Conservation (phyloP, 1,140 invertebrate genomes). For the Macrocentrus cingulum region DNA sequence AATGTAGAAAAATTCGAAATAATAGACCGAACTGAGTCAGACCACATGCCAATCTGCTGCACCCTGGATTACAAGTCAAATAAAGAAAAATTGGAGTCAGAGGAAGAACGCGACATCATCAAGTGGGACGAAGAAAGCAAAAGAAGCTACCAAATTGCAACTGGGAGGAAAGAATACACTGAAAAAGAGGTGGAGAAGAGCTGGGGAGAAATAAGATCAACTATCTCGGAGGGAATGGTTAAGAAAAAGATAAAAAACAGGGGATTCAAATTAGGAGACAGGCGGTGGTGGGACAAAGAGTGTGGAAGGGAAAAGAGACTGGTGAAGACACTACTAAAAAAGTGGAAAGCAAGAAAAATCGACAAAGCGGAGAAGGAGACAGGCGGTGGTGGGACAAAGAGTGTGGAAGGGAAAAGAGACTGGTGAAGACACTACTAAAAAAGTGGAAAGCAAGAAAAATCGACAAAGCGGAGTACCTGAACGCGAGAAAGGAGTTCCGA, state of each 20-base stretch:
- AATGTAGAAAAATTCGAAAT: conserved; percentile 8
- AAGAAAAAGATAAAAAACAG: background rate
- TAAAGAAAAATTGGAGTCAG: background rate
- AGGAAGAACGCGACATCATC: background rate
- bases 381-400: no score
- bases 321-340: no score
- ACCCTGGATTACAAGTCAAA: background rate
- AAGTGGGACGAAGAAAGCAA: conserved; percentile 14
- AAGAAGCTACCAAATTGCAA: background rate
- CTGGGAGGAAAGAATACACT: background rate
- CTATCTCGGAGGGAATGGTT: background rate
- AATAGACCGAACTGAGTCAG: background rate
- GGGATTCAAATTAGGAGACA: background rate
- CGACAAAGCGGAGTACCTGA: background rate
- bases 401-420: no score
- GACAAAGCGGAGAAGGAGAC: no score
- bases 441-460: no score
- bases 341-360: no score
- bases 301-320: no score
- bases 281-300: no score
- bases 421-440: no score
- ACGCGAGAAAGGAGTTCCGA: conserved; percentile 10
- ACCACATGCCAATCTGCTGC: conserved; percentile 8
- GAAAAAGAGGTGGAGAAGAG: background rate
- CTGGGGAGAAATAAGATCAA: conserved; percentile 1